Evolutionary conservation across 2,797 vertebrate species (phyloP), one percentile per base, ranked within the genome.

Genomic region (Varecia variegata): DNA sequence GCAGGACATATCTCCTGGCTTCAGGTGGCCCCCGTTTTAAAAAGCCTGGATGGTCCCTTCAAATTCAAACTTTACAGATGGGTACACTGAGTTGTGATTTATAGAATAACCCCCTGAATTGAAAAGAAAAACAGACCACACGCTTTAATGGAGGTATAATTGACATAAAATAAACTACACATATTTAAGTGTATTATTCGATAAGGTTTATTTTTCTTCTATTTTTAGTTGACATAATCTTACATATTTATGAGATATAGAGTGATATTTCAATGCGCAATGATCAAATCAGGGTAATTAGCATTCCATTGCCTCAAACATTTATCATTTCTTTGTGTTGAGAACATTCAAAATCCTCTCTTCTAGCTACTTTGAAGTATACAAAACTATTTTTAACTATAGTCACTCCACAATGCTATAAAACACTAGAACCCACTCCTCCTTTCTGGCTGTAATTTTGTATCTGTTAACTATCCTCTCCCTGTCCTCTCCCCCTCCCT

Each of bases 11-110:
- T 9, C 14, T 58, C 32, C 15, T 86, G 65, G 21, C 62, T 91
- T 80, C 62, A n/a, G 25, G 38, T 67, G 88, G 38, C 7, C 38
- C 85, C 14, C 0, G 38, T 93, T 67, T 84, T 68, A 85, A 56
- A 25, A 50, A 56, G 80, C 11, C 50, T 54, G 68, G 14, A 11
- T 32, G 14, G 9, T 71, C 60, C 62, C 68, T 58, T 88, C 45
- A 74, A 38, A 76, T 74, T 68, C 81, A 74, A 88, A 85, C 35
- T 85, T 96, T 84, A 83, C 94, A 81, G 93, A 56, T 6, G 40
- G 32, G 32, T 54, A 83, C 65, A 54, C 40, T 21, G 70, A 93
- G 25, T 73, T 15, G 13, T 56, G 20, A 79, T 83, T 80, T 86
- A 73, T 65, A 67, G 62, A 94, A 73, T 8, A 54, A 30, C 1